phyloP scores from a whole-genome alignment of 1,140 invertebrate species.

The Penaeus vannamei region DNA sequence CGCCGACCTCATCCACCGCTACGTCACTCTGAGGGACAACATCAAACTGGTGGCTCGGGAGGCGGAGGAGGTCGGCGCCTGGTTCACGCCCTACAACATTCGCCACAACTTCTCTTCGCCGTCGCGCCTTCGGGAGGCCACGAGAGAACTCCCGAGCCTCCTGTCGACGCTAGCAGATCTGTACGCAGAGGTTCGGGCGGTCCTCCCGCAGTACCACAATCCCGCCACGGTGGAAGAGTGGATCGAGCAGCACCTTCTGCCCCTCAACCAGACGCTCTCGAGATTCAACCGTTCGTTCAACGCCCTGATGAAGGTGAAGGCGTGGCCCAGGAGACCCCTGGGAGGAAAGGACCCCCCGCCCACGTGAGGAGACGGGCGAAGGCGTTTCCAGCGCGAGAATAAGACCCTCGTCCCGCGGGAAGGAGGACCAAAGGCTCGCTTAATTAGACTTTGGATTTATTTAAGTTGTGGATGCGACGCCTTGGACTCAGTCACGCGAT shows the following conservation, averaged over 20 bases:
- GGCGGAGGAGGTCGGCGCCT: constrained; percentile 64
- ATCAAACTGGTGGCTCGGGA: constrained; percentile 24
- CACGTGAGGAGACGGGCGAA: not conserved
- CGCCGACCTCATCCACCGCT: constrained; percentile 67
- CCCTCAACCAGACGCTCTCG: constrained; percentile 64
- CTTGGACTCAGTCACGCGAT: no score
- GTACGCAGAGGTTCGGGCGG: constrained; percentile 40
- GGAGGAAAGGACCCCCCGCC: not conserved
- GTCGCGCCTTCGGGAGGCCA: constrained; percentile 68
- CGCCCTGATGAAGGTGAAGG: not conserved
- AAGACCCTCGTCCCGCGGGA: not conserved
- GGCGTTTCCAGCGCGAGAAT: not conserved
- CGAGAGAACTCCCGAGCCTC: constrained; percentile 19
- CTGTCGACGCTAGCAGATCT: constrained; percentile 37
- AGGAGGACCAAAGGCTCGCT: no score
- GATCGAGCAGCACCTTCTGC: constrained; percentile 71
- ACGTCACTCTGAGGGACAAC: constrained; percentile 46
- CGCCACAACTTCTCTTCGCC: constrained; percentile 70
- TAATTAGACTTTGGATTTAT: no score
- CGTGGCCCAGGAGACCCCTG: constrained; percentile 51
- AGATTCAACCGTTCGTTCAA: not conserved
- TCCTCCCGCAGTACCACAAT: constrained; percentile 67
- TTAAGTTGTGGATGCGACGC: no score
- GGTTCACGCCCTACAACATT: constrained; percentile 71
- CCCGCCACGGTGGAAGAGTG: constrained; percentile 70